Base-by-base conservation (phyloP, 2,797 vertebrate species). In the Meriones psammophilus region DNA sequence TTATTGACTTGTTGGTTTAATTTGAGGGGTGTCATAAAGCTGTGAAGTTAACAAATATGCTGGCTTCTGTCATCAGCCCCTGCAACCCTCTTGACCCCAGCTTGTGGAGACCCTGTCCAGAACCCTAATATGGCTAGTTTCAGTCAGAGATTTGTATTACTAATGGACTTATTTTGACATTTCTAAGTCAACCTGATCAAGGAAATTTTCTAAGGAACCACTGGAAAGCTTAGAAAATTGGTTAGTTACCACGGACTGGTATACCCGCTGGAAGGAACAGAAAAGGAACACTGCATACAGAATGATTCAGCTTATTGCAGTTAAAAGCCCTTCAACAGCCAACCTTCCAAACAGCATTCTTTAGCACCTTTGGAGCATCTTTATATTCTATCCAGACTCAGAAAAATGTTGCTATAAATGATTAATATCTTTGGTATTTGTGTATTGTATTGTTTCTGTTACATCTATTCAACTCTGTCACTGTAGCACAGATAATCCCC, bases 231-330 rank as follows among this genome's bases (percentile, higher is more conserved):
- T 99, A 96, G 5, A 46, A 85, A 22, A 50, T 99, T 99, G 92
- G 99, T 99, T 87, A 99, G 99, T 98, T 98, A 97, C 98, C 98
- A 99, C 99, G 20, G 98, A 79, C 97, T 96, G 97, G 99, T 99
- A 97, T 99, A 99, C 96, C 99, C 99, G 98, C 98, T 99, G 69
- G 98, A 98, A 71, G 99, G 98, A 30, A 99, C 99, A 0, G 99
- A 99, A 66, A 99, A 99, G 98, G 99, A 99, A 99, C 30, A 99
- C 99, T 8, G 99, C 99, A 1, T 94, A 98, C 0, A 98, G 98
- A 99, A 99, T 97, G 99, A 99, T 96, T 99, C 99, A 0, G 99
- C 99, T 99, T 99, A 99, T 99, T 96, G 99, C 99, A 73, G 99
- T 99, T n/a, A 99, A 99, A 15, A 99, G 98, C 98, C 99, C 98